These are phyloP conservation scores for Festucalex cinctus DNA, from an alignment of 2,113 vertebrate species.

Conservation along the genomic window DNA sequence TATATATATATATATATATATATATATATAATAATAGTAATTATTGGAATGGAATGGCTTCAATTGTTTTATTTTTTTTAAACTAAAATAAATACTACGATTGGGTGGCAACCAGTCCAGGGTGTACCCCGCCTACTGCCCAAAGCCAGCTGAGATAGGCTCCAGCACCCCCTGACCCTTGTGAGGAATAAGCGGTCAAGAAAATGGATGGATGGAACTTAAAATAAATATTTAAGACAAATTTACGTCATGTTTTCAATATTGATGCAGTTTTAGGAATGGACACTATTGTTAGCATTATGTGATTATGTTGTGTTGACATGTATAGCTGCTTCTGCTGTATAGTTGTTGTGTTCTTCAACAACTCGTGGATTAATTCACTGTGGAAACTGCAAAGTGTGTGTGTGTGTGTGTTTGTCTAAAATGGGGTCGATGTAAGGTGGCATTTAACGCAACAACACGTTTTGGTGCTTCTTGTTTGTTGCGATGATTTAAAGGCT, in stretches of 20 bases:
- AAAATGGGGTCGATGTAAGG: slow-evolving; percentile 51
- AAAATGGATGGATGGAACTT: too few relatives aligned
- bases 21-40: not conserved
- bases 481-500: slow-evolving; percentile 11
- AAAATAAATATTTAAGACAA: not conserved
- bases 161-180: too few relatives aligned
- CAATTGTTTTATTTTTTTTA: not conserved
- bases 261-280: not conserved
- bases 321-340: slow-evolving; percentile 36
- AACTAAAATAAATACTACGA: too few relatives aligned
- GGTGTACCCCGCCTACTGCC: too few relatives aligned
- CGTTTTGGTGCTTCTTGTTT: slow-evolving; percentile 32
- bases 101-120: too few relatives aligned
- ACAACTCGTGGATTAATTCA: slow-evolving; percentile 50
- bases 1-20: too few relatives aligned
- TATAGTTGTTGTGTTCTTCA: slow-evolving; percentile 49
- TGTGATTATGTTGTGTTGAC: slow-evolving; percentile 45
- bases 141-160: too few relatives aligned
- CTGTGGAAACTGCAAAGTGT: slow-evolving; percentile 29
- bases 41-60: not conserved
- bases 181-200: too few relatives aligned
- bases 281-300: not conserved
- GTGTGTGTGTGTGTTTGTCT: slow-evolving; percentile 19
- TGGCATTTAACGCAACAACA: slow-evolving; percentile 62
- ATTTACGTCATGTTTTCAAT: not conserved